Conservation (phyloP, 92 coral and sea anemone species). For the Micromussa lordhowensis region DNA sequence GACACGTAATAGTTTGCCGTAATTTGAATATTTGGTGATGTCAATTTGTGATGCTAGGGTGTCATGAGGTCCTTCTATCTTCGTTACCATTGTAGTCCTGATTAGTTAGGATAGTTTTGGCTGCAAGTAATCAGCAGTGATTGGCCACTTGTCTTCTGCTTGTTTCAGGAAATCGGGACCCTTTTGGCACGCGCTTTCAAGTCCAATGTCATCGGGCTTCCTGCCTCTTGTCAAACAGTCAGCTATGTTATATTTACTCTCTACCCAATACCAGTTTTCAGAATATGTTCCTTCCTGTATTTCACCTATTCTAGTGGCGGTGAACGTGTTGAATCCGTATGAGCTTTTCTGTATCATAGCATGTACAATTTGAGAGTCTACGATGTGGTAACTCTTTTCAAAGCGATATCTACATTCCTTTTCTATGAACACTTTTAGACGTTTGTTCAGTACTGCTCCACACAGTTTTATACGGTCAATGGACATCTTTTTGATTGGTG, state of each 20-base stretch:
- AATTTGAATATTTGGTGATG: slow-evolving; percentile 17
- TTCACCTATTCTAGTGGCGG: slow-evolving; percentile 73
- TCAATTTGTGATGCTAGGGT: slow-evolving; percentile 7
- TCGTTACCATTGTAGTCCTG: too few species aligned
- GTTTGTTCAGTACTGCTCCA: slow-evolving; percentile 58
- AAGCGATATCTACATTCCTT: slow-evolving; percentile 53
- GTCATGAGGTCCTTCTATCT: not conserved
- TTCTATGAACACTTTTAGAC: slow-evolving; percentile 46
- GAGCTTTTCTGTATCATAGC: slow-evolving; percentile 60
- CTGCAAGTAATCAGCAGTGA: not conserved
- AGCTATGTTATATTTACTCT: slow-evolving; percentile 60
- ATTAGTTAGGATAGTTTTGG: slow-evolving; percentile 26
- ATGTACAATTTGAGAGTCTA: slow-evolving; percentile 59
- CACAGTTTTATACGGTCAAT: slow-evolving; percentile 55
- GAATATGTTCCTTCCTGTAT: slow-evolving; percentile 65
- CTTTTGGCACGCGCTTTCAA: slow-evolving; percentile 50
- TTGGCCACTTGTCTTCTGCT: slow-evolving; percentile 65
- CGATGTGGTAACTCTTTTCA: not conserved
- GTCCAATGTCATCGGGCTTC: slow-evolving; percentile 49
- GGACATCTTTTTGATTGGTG: too few species aligned
- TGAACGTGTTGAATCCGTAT: slow-evolving; percentile 72
- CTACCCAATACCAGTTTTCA: slow-evolving; percentile 70
- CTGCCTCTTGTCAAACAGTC: slow-evolving; percentile 80
- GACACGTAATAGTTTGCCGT: not conserved
- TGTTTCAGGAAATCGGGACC: slow-evolving; percentile 62